phyloP scores from a whole-genome alignment of 2,113 vertebrate genomes.

The Platichthys stellatus region DNA sequence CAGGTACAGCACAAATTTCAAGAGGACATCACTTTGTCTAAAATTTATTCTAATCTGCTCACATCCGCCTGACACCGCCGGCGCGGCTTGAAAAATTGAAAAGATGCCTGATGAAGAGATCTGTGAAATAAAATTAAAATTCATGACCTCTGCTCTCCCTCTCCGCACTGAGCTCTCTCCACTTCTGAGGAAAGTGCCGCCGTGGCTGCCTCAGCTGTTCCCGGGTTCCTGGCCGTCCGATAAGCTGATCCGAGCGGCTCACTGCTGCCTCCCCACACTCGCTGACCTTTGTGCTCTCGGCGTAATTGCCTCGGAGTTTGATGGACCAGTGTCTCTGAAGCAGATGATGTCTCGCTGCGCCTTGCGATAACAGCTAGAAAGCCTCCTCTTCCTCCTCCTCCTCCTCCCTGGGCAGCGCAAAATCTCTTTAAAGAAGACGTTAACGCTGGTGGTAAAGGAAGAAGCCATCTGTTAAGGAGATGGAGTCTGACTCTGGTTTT shows the following conservation, averaged over 20 bases:
- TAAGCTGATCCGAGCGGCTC: conserved; percentile 71
- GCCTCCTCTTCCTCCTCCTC: conserved; percentile 32
- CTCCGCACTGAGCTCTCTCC: conserved; percentile 53
- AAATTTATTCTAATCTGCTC: conserved; percentile 48
- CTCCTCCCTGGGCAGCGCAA: conserved; percentile 23
- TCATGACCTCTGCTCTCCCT: conserved; percentile 65
- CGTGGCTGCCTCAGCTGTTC: conserved; percentile 74
- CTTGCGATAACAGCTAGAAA: conserved; percentile 62
- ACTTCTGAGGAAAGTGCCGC: conserved; percentile 55
- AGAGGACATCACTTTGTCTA: conserved; percentile 23
- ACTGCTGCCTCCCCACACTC: conserved; percentile 39
- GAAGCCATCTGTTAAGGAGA: conserved; percentile 67
- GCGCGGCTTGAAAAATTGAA: conserved; percentile 48
- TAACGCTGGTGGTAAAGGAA: conserved; percentile 53
- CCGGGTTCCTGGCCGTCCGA: conserved; percentile 53
- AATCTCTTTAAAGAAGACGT: conserved; percentile 48
- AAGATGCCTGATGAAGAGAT: conserved; percentile 64
- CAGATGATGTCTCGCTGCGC: conserved; percentile 65
- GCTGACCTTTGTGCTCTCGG: conserved; percentile 70
- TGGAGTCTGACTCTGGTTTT: conserved; percentile 64
- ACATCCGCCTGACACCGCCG: conserved; percentile 23
- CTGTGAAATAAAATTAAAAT: conserved; percentile 65
- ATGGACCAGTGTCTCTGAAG: conserved; percentile 72
- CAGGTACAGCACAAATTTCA: conserved; percentile 20
- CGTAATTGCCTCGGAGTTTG: conserved; percentile 76